Evolutionary conservation across 2,113 vertebrate genomes (phyloP), one percentile per base, ranked within the genome.

Genomic region (Cololabis saira): DNA sequence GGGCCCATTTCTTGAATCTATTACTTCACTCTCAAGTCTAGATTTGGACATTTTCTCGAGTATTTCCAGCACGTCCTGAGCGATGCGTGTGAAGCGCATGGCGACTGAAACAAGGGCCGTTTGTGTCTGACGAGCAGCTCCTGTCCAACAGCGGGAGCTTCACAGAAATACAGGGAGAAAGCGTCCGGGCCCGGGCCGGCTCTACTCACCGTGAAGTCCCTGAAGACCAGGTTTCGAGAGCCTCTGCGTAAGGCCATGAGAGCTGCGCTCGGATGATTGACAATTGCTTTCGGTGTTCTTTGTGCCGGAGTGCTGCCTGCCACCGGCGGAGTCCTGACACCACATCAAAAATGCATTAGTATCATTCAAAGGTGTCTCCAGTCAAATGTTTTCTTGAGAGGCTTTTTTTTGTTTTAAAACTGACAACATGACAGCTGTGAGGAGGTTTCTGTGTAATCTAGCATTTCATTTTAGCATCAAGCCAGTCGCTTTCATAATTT

Each of bases 191-290:
- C 62, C 27, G n/a, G 61, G 18, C 49, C 15, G 43, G 27, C 37
- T 30, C 30, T 71, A 93, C 97, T 97, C 84, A 99, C 98, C 87
- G 97, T 98, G 87, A 98, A 99, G 92, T 99, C 98, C 94, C 97
- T 96, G 94, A 99, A 99, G 93, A 97, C 96, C 76, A 99, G 94
- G 91, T 98, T 99, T 86, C 98, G 94, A 59, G 98, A 99, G 87
- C 98, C 98, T 80, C 98, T 94, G 71, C 98, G 94, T 11, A 99
- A 94, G 61, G 98, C 98, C 97, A 99, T 98, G 48, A 99, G 95
- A 74, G 98, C 98, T 81, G 98, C 98, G 70, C 98, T 98, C 21
- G 98, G 97, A 89, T 99, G 98, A 91, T 96, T 99, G 87, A 95
- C 96, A 85, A 99, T 97, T 76, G 97, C 95, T 94, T 98, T 99